Base-by-base conservation (phyloP, 64 coral and sea anemone species). In the Porites australiensis region DNA sequence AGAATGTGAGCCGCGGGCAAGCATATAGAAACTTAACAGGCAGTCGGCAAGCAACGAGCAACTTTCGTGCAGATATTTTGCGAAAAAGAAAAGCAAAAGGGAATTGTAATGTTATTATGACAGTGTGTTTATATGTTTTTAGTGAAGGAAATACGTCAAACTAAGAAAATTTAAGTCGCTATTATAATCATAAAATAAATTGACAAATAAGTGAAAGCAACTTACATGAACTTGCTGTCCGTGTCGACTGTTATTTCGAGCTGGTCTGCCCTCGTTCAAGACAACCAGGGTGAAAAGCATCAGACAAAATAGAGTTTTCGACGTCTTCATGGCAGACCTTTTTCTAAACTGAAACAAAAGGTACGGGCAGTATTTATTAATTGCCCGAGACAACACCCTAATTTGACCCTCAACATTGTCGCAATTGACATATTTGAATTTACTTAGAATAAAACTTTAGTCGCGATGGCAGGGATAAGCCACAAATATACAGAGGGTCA, bases 381-480 rank as follows among this genome's bases (percentile, higher is more conserved):
- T 19, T 76, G 46, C 46, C 16, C 3, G 1, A 18, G 73, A 16
- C 73, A 76, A 76, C 73, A 51, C 73, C 73, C 73, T 50, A 50
- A 4, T 76, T 50, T 76, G 7, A 48, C 63, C 20, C 10, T 18
- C 2, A 68, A 14, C 43, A 84, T 83, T 64, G 60, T 50, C 6
- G 51, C 47, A n/a, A 84, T 68, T 68, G 62, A 84, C 63, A 51
- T 65, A 8, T 21, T 43, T 80, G 15, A 80, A 51, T 68, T 65
- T 21, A 21, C 19, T 65, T 12, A 52, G 63, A 69, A 68, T 20
- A 84, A 47, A 69, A 2, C 44, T 67, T 51, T 84, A 13, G n/a
- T 44, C 81, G 63, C 48, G 13, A 65, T 23, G 81, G 81, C 78
- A 62, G 12, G 63, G 47, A 50, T 76, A 76, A 76, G 45, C 73